phyloP scores from a whole-genome alignment of 2,113 vertebrate genomes.

The Bos javanicus region DNA sequence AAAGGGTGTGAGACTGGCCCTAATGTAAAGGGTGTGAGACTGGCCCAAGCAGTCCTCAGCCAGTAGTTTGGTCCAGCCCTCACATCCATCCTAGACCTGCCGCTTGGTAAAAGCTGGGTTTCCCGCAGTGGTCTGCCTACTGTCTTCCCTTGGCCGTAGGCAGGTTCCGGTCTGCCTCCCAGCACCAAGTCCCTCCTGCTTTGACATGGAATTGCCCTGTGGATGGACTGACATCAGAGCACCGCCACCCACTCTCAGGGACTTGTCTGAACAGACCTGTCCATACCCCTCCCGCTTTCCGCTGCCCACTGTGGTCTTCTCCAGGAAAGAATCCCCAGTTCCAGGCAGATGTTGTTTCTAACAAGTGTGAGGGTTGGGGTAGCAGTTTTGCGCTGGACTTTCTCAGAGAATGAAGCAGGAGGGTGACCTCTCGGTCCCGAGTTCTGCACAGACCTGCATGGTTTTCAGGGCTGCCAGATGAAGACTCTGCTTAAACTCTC shows the following conservation, averaged over 20 bases:
- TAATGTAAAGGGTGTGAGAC: neutral
- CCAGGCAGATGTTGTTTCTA: neutral
- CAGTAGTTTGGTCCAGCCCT: neutral
- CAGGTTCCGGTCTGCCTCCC: rapidly evolving
- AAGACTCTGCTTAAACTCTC: neutral
- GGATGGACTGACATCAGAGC: neutral
- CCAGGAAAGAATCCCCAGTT: neutral
- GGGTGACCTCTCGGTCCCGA: neutral
- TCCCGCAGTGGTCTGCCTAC: neutral
- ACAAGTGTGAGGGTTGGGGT: neutral
- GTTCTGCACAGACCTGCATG: neutral
- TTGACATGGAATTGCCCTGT: neutral
- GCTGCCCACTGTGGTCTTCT: neutral
- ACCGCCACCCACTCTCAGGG: too few relatives aligned
- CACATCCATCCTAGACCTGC: neutral
- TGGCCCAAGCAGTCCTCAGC: neutral
- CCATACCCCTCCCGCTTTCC: neutral
- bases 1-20: neutral
- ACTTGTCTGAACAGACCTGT: neutral
- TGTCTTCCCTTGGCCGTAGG: neutral
- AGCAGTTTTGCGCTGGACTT: neutral
- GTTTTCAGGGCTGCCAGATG: neutral
- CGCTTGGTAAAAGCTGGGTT: neutral
- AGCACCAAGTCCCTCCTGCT: neutral
- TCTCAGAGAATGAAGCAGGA: neutral